Percentiles rank a stretch among this genome's conserved stretches.
These are phyloP conservation scores for Dinothrombium tinctorium DNA, from an alignment of 1,140 invertebrate species.

Conservation along the genomic window DNA sequence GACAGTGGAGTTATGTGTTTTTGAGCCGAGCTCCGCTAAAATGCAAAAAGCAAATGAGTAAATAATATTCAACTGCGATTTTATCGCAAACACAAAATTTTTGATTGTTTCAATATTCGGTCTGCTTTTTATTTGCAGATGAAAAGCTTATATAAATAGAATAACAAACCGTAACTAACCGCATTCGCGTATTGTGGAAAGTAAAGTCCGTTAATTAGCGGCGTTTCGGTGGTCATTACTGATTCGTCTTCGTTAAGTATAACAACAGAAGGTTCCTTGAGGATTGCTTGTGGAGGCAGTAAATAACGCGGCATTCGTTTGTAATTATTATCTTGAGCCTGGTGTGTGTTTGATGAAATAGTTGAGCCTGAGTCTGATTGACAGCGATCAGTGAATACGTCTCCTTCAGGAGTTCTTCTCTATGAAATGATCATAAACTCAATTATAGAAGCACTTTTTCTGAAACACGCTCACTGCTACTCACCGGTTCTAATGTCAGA, in stretches of 20 bases:
- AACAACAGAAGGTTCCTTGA: slow-evolving; percentile 1
- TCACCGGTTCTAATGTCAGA: slow-evolving; percentile 1
- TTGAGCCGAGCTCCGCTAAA: not conserved
- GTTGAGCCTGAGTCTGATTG: slow-evolving; percentile 1
- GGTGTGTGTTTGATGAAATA: not conserved
- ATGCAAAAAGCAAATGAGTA: not conserved
- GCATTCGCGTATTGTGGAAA: not conserved
- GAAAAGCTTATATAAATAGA: not conserved
- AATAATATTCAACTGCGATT: not conserved
- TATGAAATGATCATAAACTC: not conserved
- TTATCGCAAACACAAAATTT: not conserved
- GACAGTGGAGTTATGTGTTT: not conserved
- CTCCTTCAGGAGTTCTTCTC: not conserved
- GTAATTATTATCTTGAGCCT: not conserved
- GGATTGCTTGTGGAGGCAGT: not conserved
- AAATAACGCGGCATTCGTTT: not conserved
- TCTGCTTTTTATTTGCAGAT: not conserved
- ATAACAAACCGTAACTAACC: not conserved
- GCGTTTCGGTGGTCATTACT: not conserved
- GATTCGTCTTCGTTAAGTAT: slow-evolving; percentile 4
- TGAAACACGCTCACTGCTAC: not conserved
- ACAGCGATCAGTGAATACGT: not conserved
- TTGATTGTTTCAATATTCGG: not conserved
- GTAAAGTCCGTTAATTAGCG: slow-evolving; percentile 3
- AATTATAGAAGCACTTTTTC: not conserved